Evolutionary conservation across 2,113 vertebrate genomes (phyloP).

Genomic region (Sitta europaea): DNA sequence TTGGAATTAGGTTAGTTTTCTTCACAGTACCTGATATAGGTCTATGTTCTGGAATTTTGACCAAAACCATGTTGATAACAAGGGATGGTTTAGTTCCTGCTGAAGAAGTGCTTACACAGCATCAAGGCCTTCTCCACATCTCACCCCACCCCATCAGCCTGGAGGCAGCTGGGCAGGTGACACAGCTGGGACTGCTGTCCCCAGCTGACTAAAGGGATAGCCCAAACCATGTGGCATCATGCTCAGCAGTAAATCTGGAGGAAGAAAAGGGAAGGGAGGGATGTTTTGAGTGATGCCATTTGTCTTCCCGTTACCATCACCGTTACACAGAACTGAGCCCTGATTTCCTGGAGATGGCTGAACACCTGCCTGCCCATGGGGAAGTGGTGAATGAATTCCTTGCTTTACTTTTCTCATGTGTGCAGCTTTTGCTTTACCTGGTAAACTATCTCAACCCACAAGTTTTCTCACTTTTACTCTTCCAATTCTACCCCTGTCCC

Average conservation of each 20-base stretch:
- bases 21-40: neutral
- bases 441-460: neutral
- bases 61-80: neutral
- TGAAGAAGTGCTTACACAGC: neutral
- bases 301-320: neutral
- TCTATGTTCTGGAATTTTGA: neutral
- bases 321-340: neutral
- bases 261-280: neutral
- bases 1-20: neutral
- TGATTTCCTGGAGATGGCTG: neutral
- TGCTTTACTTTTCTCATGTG: neutral
- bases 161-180: neutral
- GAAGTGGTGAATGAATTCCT: neutral
- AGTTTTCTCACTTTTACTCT: neutral
- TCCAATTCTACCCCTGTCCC: rapidly evolving
- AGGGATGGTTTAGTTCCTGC: neutral
- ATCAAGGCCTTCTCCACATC: neutral
- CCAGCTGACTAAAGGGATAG: neutral
- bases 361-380: neutral
- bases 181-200: neutral
- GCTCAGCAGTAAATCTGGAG: neutral
- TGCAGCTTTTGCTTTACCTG: neutral
- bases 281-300: neutral
- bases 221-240: rapidly evolving
- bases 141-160: neutral